A percentile compares a stretch with the other conserved stretches of the same genome.
phyloP scores from a whole-genome alignment of 2,888 invertebrate genomes.

The Tetragonula carbonaria region DNA sequence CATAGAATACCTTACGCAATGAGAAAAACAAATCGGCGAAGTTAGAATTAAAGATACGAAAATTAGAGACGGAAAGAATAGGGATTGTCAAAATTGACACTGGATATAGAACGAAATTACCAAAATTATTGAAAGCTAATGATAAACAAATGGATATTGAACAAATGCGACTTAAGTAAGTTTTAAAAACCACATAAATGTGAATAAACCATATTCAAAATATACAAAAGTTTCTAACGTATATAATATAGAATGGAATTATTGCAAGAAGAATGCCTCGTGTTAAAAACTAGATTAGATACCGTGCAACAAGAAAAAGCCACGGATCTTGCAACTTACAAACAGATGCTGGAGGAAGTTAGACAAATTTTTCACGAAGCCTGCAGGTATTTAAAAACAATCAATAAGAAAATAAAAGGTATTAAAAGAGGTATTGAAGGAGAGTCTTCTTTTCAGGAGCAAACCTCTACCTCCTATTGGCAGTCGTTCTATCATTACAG shows the following conservation, averaged over 20 bases:
- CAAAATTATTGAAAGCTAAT: constrained; percentile 78
- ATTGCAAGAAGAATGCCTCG: constrained; percentile 88
- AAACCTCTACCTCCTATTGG: constrained; percentile 37
- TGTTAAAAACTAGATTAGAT: constrained; percentile 87
- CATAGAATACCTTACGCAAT: constrained; percentile 79
- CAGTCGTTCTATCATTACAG: constrained; percentile 56
- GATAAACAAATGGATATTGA: constrained; percentile 81
- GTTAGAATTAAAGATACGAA: constrained; percentile 86
- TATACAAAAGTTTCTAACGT: background rate
- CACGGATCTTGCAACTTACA: constrained; percentile 86
- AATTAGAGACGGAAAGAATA: constrained; percentile 85
- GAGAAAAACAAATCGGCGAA: constrained; percentile 86
- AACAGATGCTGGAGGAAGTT: constrained; percentile 86
- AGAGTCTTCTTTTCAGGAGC: constrained; percentile 34
- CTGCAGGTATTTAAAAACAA: constrained; percentile 68
- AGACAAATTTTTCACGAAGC: constrained; percentile 86
- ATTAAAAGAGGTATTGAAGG: background rate
- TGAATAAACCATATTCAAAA: background rate
- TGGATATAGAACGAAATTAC: constrained; percentile 77
- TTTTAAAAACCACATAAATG: background rate
- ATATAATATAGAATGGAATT: constrained; percentile 85
- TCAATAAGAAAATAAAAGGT: background rate
- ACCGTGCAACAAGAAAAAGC: constrained; percentile 88
- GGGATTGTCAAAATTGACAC: constrained; percentile 78
- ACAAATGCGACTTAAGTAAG: constrained; percentile 74